Evolutionary conservation across 2,888 invertebrate genomes (phyloP).

Genomic region (Lochmaea crataegi): DNA sequence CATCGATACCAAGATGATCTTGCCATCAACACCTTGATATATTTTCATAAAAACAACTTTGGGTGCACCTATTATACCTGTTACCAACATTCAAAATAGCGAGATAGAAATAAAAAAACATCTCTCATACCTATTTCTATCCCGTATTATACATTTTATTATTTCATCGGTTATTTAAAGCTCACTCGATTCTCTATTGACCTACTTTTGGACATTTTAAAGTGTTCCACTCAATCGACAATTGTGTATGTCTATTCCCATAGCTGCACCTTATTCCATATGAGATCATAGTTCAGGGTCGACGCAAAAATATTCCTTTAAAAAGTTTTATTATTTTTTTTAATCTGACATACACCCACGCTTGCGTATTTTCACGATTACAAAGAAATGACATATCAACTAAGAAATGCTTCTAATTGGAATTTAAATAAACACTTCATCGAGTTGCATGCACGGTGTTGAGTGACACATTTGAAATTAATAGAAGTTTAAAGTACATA

Average conservation of each 20-base stretch:
- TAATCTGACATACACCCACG: constrained; percentile 13
- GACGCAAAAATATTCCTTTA: constrained; percentile 26
- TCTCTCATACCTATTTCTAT: background rate
- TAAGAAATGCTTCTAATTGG: constrained; percentile 8
- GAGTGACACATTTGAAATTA: background rate
- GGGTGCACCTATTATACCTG: no score
- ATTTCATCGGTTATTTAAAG: background rate
- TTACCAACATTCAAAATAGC: no score
- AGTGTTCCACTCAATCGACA: background rate
- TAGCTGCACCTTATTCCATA: constrained; percentile 14
- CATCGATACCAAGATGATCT: no score
- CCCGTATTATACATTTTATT: background rate
- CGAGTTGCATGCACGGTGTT: background rate
- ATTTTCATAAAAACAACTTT: no score
- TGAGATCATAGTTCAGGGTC: constrained; percentile 28
- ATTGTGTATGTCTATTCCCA: background rate
- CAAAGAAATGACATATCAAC: constrained; percentile 11
- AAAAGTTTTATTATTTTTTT: constrained; percentile 20
- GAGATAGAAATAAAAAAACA: no score
- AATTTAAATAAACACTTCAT: constrained; percentile 4
- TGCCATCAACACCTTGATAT: no score
- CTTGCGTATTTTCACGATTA: constrained; percentile 11
- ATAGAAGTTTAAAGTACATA: background rate
- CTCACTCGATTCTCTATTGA: background rate
- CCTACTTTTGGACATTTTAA: constrained; percentile 4